Base-by-base conservation (phyloP, 1,140 invertebrate species). In the Marisa cornuarietis region DNA sequence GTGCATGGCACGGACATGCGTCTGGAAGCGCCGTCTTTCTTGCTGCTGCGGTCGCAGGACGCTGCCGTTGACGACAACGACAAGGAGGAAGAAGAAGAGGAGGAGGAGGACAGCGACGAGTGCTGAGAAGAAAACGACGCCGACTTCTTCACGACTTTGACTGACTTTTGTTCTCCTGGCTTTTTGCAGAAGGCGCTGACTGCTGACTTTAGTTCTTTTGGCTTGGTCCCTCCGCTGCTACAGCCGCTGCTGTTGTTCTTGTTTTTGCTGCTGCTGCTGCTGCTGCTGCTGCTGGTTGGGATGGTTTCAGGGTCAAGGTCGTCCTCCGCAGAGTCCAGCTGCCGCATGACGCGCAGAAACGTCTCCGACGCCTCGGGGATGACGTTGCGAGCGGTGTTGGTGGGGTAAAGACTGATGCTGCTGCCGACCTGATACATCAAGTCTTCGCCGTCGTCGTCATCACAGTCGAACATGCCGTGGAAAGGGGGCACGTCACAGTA, bases 291-390 rank as follows among this genome's bases (percentile, higher is more conserved):
- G 24, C 61, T 24, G 58, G 8, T 52, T 31, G 8, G 6, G 54
- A 10, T 20, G 61, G 51, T 31, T 8, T 66, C 22, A 9, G 6
- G 42, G 31, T 20, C 49, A 31, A 63, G 49, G 49, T 20, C 24
- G 31, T 66, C 63, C 31, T 51, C 14, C 8, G n/a, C 62, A 9
- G 20, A 51, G 76, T 69, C 76, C 76, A 77, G 76, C 76, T 77
- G 76, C 22, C 26, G 51, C 76, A 77, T 69, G 49, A 54, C 76
- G 7, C 76, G 62, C 42, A 51, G 63, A 51, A 77, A 77, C 14
- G 51, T 77, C 76, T 77, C 76, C 65, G 76, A 77, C 18, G 76
- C 65, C 49, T 77, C 65, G 76, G 76, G 76, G 22, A 77, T 68
- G 63, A 42, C 18, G 16, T 14, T 13, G 16, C 71, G 20, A 49